Percentiles rank a stretch among this genome's conserved stretches.
Conservation (phyloP, 2,797 vertebrate species). For the Mus minutoides region DNA sequence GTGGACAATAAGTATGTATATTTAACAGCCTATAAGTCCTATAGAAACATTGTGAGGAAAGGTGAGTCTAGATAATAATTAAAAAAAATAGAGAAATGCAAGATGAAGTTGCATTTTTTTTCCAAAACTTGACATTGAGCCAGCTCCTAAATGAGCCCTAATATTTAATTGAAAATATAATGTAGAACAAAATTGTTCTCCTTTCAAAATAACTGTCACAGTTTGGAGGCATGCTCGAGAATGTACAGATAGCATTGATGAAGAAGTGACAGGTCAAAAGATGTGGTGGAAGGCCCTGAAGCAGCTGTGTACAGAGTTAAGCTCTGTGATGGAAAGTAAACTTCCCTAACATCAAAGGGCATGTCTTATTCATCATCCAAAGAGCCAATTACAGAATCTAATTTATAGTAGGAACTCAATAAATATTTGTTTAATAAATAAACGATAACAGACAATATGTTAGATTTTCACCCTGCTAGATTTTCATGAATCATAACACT, state of each 20-base stretch:
- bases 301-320: background rate
- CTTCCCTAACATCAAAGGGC: background rate
- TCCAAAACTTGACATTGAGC: background rate
- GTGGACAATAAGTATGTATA: background rate
- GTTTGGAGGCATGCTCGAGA: background rate
- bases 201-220: background rate
- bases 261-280: background rate
- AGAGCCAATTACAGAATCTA: conserved; percentile 59
- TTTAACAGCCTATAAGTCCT: background rate
- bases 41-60: background rate
- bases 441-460: conserved; percentile 55
- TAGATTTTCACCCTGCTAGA: conserved; percentile 39
- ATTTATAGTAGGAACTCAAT: conserved; percentile 63
- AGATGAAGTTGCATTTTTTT: background rate
- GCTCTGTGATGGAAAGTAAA: conserved; percentile 43
- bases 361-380: conserved; percentile 46
- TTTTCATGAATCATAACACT: conserved; percentile 41
- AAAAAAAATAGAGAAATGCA: background rate
- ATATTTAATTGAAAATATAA: background rate
- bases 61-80: too few species aligned
- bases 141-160: background rate
- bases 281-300: background rate
- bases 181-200: background rate
- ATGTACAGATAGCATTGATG: background rate
- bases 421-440: conserved; percentile 75